Percentiles rank a stretch among this genome's conserved stretches.
Evolutionary conservation across 2,113 vertebrate species (phyloP).

Genomic region (Phoenicopterus ruber): DNA sequence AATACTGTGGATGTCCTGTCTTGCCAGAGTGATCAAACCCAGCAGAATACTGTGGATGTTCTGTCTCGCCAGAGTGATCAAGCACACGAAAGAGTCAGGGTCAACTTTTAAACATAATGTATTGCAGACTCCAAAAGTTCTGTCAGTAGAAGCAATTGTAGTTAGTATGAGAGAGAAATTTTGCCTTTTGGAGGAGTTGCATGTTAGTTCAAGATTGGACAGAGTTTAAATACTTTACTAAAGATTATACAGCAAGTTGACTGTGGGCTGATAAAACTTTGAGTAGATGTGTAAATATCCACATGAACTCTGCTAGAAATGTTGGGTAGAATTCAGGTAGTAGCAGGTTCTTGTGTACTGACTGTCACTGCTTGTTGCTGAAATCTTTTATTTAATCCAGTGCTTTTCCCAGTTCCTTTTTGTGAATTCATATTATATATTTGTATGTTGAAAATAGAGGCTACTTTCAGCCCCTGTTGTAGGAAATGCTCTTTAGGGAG

Average conservation of each 20-base stretch:
- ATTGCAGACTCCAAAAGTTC: background rate
- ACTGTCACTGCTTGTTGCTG: background rate
- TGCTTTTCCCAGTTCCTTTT: background rate
- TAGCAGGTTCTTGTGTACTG: background rate
- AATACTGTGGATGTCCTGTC: background rate
- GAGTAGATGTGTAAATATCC: background rate
- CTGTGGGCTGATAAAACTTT: background rate
- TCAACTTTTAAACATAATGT: background rate
- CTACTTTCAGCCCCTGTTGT: background rate
- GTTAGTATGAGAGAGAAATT: background rate
- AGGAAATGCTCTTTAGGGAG: background rate
- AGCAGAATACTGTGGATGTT: background rate
- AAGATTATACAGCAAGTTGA: background rate
- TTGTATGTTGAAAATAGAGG: background rate
- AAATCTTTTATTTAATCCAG: background rate
- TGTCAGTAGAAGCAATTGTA: background rate
- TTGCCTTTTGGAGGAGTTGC: background rate
- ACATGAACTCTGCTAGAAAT: background rate
- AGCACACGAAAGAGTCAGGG: background rate
- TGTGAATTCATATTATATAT: background rate
- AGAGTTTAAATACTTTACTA: background rate
- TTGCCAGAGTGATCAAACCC: background rate
- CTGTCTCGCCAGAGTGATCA: background rate
- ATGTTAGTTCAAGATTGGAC: background rate
- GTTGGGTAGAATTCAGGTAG: background rate